phyloP scores from a whole-genome alignment of 1,140 invertebrate genomes.

The Tetramorium simillimum region DNA sequence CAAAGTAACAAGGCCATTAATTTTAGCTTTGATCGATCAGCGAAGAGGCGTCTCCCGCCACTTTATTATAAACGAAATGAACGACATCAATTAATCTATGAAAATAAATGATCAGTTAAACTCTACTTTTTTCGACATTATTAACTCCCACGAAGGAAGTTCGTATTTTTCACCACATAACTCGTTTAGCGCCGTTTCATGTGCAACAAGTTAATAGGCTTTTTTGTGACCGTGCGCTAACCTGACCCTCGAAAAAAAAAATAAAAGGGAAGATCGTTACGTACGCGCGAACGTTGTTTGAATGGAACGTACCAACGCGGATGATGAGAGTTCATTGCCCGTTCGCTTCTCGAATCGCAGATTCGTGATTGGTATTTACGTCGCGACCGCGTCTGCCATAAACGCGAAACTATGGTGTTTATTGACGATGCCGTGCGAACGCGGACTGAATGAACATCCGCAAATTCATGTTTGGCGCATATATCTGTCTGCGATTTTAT shows the following conservation, averaged over 20 bases:
- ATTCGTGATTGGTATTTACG: slow-evolving; percentile 48
- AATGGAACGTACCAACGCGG: slow-evolving; percentile 14
- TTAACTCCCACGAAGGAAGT: neutral
- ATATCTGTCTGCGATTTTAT: neutral
- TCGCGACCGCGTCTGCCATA: slow-evolving; percentile 19
- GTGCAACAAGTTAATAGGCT: slow-evolving; percentile 43
- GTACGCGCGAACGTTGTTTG: slow-evolving; percentile 12
- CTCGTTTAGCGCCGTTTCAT: neutral
- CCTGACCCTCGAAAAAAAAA: neutral
- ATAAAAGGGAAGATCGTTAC: neutral
- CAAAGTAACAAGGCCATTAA: slow-evolving; percentile 28
- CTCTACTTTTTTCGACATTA: slow-evolving; percentile 4
- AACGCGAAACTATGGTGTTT: slow-evolving; percentile 38
- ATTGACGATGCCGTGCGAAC: slow-evolving; percentile 36
- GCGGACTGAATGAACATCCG: slow-evolving; percentile 22
- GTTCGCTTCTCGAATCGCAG: slow-evolving; percentile 32
- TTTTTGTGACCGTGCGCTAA: slow-evolving; percentile 7
- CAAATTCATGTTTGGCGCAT: neutral
- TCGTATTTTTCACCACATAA: slow-evolving; percentile 7
- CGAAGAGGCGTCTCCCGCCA: neutral
- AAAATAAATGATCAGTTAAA: neutral
- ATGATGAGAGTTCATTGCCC: slow-evolving; percentile 41
- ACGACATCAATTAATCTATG: neutral
- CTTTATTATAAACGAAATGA: neutral
- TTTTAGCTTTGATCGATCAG: slow-evolving; percentile 12